phyloP scores from a whole-genome alignment of 2,113 vertebrate genomes.

The Haemorhous mexicanus region DNA sequence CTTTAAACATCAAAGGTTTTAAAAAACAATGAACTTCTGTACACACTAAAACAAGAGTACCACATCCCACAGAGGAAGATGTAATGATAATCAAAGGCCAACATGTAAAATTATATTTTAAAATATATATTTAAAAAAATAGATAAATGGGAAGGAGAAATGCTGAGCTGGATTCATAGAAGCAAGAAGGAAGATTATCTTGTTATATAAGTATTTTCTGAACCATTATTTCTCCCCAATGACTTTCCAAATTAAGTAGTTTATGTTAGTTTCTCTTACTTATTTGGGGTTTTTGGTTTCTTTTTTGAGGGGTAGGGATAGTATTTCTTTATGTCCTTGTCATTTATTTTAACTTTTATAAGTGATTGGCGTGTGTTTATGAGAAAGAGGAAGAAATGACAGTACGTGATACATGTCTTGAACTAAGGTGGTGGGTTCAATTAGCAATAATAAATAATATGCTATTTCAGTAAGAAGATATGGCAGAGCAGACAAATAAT shows the following conservation, averaged over 20 bases:
- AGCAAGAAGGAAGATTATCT: not conserved
- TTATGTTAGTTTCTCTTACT: not conserved
- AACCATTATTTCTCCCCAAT: not conserved
- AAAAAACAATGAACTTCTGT: not conserved
- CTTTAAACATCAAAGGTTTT: not conserved
- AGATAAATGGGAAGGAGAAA: not conserved
- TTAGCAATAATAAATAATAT: not conserved
- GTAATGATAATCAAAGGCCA: not conserved
- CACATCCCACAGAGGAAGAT: not conserved
- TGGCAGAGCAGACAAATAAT: not conserved
- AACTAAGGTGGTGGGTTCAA: not conserved
- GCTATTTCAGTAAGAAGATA: not conserved
- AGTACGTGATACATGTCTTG: not conserved
- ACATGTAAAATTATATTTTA: not conserved
- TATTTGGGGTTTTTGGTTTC: too few relatives aligned
- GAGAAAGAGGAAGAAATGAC: not conserved
- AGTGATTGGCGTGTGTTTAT: not conserved
- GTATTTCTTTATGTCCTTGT: not conserved
- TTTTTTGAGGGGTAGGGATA: accelerated
- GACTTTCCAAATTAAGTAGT: not conserved
- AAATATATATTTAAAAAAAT: not conserved
- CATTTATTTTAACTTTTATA: not conserved
- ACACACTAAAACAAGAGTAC: not conserved
- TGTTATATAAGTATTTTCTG: not conserved
- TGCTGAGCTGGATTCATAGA: not conserved